These are phyloP conservation scores for Protophormia terraenovae DNA, from an alignment of 2,888 invertebrate species.

Conservation along the genomic window DNA sequence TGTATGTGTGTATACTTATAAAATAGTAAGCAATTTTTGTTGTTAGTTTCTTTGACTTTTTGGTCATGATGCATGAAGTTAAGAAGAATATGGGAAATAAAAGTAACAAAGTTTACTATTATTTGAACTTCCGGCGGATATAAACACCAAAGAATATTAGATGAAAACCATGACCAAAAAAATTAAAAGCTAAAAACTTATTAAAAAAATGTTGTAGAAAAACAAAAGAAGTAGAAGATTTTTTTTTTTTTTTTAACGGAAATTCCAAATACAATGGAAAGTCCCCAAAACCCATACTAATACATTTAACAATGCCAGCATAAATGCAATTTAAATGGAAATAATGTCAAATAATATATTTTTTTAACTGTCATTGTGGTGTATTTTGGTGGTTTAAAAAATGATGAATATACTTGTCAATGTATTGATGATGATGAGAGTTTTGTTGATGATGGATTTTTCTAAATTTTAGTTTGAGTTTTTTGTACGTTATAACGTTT, in stretches of 20 bases:
- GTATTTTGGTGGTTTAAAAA: background rate
- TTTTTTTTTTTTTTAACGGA: background rate
- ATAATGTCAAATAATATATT: constrained; percentile 25
- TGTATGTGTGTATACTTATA: background rate
- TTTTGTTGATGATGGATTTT: background rate
- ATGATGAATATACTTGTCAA: background rate
- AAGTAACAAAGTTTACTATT: constrained; percentile 55
- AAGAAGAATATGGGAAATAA: constrained; percentile 11
- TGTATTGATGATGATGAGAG: background rate
- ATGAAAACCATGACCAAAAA: background rate
- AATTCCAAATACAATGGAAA: background rate
- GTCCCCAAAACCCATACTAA: background rate
- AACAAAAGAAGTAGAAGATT: background rate
- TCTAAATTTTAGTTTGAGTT: background rate
- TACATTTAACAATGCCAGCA: background rate
- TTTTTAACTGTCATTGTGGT: background rate
- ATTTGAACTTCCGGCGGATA: constrained; percentile 59
- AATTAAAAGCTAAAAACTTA: background rate
- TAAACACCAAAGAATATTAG: constrained; percentile 42
- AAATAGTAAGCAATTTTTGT: background rate
- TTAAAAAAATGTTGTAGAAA: background rate
- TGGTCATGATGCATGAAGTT: constrained; percentile 28
- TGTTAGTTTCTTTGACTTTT: background rate
- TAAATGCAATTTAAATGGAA: constrained; percentile 55
- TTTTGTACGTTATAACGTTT: background rate